These are phyloP conservation scores for Spilarctia lutea DNA, from an alignment of 2,888 invertebrate species.

Conservation along the genomic window DNA sequence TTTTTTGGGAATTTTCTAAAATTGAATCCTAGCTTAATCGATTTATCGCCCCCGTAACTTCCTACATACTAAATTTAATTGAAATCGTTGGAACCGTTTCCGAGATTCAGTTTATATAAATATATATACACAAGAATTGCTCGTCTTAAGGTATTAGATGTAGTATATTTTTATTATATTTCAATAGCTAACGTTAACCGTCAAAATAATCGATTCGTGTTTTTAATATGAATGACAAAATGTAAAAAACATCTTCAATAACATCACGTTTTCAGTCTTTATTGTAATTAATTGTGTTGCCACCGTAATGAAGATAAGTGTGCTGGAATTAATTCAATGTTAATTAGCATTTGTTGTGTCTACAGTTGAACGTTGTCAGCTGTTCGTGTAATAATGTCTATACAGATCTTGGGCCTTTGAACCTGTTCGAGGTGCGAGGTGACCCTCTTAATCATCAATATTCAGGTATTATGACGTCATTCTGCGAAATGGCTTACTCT, in stretches of 20 bases:
- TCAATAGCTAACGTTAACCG: too few relatives aligned
- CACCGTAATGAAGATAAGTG: slow-evolving; percentile 41
- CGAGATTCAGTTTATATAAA: too few relatives aligned
- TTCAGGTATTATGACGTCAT: neutral
- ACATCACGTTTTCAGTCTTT: slow-evolving; percentile 30
- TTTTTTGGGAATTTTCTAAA: too few relatives aligned
- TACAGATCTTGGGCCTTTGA: slow-evolving; percentile 11
- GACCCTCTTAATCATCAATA: neutral
- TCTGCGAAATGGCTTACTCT: neutral
- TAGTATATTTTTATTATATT: too few relatives aligned
- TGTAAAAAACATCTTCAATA: slow-evolving; percentile 5
- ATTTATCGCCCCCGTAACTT: too few relatives aligned
- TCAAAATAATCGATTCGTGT: neutral
- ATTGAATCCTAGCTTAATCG: too few relatives aligned
- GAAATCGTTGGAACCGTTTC: too few relatives aligned
- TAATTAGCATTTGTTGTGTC: slow-evolving; percentile 37
- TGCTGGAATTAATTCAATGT: slow-evolving; percentile 39
- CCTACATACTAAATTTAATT: too few relatives aligned
- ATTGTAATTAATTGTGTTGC: slow-evolving; percentile 39
- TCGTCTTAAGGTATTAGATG: too few relatives aligned
- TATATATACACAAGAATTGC: too few relatives aligned
- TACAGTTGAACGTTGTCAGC: slow-evolving; percentile 9
- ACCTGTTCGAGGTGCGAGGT: neutral
- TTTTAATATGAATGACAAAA: neutral
- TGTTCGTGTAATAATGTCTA: slow-evolving; percentile 12